A percentile compares a stretch with the other conserved stretches of the same genome.
phyloP scores from a whole-genome alignment of 2,113 vertebrate genomes.

The Micromys minutus region DNA sequence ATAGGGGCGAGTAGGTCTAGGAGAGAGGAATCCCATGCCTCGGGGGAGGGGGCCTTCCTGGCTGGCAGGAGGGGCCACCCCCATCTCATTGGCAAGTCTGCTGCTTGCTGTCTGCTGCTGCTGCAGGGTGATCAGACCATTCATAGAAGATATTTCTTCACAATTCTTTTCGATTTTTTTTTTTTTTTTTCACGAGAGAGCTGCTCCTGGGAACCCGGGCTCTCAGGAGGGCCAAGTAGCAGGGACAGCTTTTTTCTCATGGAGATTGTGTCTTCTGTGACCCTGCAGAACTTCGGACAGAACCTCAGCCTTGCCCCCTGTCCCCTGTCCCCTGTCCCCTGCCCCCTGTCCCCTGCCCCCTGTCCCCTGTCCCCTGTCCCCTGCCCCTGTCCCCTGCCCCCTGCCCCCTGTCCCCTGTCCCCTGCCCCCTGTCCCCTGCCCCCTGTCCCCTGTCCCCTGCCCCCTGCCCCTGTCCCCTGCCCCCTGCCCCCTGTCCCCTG shows the following conservation, averaged over 20 bases:
- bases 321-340: too few species aligned
- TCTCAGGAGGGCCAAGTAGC: accelerated
- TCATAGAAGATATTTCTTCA: conserved; percentile 32
- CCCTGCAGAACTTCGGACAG: neutral
- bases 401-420: neutral
- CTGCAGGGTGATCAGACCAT: neutral
- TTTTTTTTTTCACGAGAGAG: neutral
- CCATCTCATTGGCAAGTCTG: neutral
- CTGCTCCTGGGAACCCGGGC: neutral
- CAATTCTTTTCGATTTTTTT: neutral
- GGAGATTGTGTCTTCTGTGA: neutral
- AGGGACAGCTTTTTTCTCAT: neutral
- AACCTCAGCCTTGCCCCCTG: neutral
- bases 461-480: too few species aligned
- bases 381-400: neutral
- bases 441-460: too few species aligned
- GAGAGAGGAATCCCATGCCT: conserved; percentile 31
- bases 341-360: too few species aligned
- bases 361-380: too few species aligned
- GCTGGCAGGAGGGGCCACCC: neutral
- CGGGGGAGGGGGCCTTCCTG: neutral
- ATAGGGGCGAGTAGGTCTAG: neutral
- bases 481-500: too few species aligned
- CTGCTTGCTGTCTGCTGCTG: neutral
- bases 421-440: too few species aligned